Base-by-base conservation (phyloP, 2,113 vertebrate species). In the Sphyrna mokarran region DNA sequence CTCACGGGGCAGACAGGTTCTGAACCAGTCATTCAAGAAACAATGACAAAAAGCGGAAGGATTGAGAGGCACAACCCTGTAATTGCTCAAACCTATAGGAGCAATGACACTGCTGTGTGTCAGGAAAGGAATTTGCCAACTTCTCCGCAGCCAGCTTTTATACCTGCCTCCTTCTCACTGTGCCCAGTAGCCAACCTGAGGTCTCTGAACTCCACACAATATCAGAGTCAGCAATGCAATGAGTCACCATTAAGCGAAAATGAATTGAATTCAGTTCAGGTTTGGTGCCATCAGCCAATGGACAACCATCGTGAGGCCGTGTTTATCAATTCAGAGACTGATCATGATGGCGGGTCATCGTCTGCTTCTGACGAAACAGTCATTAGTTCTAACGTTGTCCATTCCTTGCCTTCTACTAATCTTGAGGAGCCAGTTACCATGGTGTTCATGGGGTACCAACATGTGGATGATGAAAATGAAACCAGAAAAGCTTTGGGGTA, bases 361-460 rank as follows among this genome's bases (percentile, higher is more conserved):
- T 96, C 97, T 37, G 96, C 96, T 48, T 96, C 97, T 5, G 97
- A 97, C 33, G 98, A 97, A 54, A 48, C 69, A 76, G 97, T 97
- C 4, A 85, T 97, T n/a, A 97, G 96, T 3, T 97, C 98, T 37
- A 98, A 96, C 20, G 0, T 98, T 0, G 96, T 97, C 22, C 97
- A 98, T 95, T 97, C 97, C 33, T 96, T 98, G 26, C 98, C 98
- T 37, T 96, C 97, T 7, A 97, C 98, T 0, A 97, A 98, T 37
- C 97, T 97, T 5, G 96, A 97, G 0, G 97, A 98, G 72, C 98
- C 98, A 0, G 97, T 99, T 69, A 99, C 99, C 0, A 99, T 99
- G 99, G 98, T 99, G 96, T 99, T 99, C 97, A 99, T 99, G 98
- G 99, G 99, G 4, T 99, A 99, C n/a, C 98, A 99, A 96, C 97